Conservation (phyloP, 1,140 invertebrate genomes). For the Diuraphis noxia region DNA sequence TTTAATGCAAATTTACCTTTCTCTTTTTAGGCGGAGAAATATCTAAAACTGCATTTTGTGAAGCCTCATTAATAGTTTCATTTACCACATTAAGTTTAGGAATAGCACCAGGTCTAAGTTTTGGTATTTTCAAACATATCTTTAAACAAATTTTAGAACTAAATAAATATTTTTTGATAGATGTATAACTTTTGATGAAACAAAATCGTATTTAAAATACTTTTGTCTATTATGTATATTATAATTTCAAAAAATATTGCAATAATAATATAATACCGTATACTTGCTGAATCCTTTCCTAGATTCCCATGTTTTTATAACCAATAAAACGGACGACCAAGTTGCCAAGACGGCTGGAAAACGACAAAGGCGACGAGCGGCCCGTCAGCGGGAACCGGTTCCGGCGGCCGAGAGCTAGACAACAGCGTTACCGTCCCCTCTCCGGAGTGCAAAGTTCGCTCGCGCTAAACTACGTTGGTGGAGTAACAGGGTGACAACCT, state of each 20-base stretch:
- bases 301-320: background rate
- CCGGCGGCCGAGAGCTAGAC: too few species aligned
- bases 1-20: background rate
- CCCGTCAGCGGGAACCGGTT: too few species aligned
- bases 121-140: slow-evolving; percentile 2
- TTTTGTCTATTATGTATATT: background rate
- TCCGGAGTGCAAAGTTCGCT: too few species aligned
- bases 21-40: background rate
- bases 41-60: background rate
- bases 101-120: background rate
- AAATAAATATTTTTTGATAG: background rate
- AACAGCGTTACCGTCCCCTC: too few species aligned
- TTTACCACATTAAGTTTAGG: background rate
- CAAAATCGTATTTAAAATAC: background rate
- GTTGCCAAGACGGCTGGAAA: too few species aligned
- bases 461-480: too few species aligned
- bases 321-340: too few species aligned
- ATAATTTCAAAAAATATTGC: background rate
- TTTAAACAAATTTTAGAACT: background rate
- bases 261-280: background rate
- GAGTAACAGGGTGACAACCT: too few species aligned
- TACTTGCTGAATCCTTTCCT: background rate
- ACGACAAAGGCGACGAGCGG: too few species aligned
- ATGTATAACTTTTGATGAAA: background rate
- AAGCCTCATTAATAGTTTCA: background rate